Conservation (phyloP, 2,113 vertebrate genomes). For the Tauraco erythrolophus region DNA sequence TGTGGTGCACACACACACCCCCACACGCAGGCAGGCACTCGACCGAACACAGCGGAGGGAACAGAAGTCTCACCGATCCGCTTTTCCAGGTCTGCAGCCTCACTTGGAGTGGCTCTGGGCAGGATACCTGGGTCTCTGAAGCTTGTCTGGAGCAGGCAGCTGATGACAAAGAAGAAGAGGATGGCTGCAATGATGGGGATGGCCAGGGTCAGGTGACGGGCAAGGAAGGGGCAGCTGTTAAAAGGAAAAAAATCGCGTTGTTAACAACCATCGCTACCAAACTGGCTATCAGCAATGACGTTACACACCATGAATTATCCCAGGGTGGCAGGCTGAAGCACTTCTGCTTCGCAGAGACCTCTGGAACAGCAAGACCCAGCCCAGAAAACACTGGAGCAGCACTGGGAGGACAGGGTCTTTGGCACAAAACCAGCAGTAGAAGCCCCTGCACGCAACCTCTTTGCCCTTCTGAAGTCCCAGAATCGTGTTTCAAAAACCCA, state of each 20-base stretch:
- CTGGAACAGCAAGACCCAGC: background rate
- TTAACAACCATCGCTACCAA: background rate
- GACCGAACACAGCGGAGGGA: background rate
- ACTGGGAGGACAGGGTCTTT: background rate
- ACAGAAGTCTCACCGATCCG: conserved; percentile 87
- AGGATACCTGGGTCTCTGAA: conserved; percentile 95
- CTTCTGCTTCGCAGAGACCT: background rate
- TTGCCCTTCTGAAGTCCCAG: background rate
- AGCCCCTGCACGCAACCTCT: background rate
- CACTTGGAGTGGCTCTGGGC: conserved; percentile 91
- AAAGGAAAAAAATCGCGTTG: background rate
- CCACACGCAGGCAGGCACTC: too few species aligned
- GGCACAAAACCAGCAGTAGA: background rate
- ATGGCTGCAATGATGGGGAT: conserved; percentile 91
- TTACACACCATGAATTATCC: fast-evolving
- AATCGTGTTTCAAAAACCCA: fast-evolving
- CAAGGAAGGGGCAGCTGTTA: conserved; percentile 92
- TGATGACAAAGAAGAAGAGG: conserved; percentile 91
- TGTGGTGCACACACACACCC: background rate
- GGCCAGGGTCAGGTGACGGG: conserved; percentile 86
- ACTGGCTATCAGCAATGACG: background rate
- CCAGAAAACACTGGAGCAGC: background rate
- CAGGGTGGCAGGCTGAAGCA: fast-evolving
- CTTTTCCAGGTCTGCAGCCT: conserved; percentile 91
- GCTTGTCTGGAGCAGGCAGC: conserved; percentile 91